These are phyloP conservation scores for Meiosimyza platycephala DNA, from an alignment of 2,888 invertebrate species.

Conservation along the genomic window DNA sequence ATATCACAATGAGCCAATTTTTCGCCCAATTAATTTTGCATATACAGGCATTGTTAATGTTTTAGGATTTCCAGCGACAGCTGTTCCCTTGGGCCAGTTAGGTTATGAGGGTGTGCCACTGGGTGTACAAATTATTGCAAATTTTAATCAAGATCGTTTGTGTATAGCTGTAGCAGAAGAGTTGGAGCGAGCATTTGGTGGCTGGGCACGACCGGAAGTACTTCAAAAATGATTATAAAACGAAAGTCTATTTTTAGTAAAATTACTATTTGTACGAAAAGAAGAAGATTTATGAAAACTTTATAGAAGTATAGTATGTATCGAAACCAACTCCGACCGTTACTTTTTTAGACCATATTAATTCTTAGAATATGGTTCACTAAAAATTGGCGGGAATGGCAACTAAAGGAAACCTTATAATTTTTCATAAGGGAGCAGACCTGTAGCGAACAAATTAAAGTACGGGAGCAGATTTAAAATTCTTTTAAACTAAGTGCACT, in stretches of 20 bases:
- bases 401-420: too few relatives aligned
- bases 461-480: too few relatives aligned
- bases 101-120: slow-evolving; percentile 85
- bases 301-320: too few relatives aligned
- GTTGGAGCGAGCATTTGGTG: slow-evolving; percentile 88
- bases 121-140: slow-evolving; percentile 88
- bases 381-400: too few relatives aligned
- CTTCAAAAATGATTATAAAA: not conserved
- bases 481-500: too few relatives aligned
- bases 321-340: too few relatives aligned
- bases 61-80: slow-evolving; percentile 87
- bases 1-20: slow-evolving; percentile 86
- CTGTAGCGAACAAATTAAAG: too few relatives aligned
- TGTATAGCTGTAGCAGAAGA: slow-evolving; percentile 90
- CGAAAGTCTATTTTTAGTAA: slow-evolving; percentile 8
- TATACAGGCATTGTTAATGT: slow-evolving; percentile 91
- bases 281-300: too few relatives aligned
- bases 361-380: too few relatives aligned
- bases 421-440: too few relatives aligned
- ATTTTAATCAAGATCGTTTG: slow-evolving; percentile 83
- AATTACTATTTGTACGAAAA: not conserved
- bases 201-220: slow-evolving; percentile 80
- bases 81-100: slow-evolving; percentile 83
- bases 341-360: too few relatives aligned
- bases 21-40: slow-evolving; percentile 84